Conservation (phyloP, 1,140 invertebrate species). For the Apis laboriosa region DNA sequence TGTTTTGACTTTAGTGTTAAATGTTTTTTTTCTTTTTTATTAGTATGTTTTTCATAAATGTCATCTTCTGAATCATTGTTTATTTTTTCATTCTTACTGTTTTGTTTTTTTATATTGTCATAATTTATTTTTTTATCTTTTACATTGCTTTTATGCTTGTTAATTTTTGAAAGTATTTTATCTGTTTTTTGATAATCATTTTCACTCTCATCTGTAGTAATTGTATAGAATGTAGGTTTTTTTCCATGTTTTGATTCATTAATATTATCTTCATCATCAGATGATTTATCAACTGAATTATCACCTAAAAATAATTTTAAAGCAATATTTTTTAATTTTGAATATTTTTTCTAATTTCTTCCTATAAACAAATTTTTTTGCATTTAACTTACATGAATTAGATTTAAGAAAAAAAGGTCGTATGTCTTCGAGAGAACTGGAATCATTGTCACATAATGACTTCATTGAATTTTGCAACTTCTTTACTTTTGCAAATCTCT, state of each 20-base stretch:
- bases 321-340: background rate
- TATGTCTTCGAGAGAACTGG: background rate
- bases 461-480: slow-evolving; percentile 4
- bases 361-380: background rate
- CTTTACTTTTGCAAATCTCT: slow-evolving; percentile 9
- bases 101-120: background rate
- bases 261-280: background rate
- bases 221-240: background rate
- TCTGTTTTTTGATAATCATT: background rate
- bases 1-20: background rate
- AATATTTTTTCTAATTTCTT: background rate
- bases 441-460: slow-evolving; percentile 52
- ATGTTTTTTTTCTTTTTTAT: background rate
- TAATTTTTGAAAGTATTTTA: background rate
- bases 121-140: background rate
- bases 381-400: background rate
- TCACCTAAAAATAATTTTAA: background rate
- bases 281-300: background rate
- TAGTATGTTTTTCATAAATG: background rate
- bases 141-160: background rate
- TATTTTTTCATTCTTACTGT: background rate
- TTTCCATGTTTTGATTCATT: background rate
- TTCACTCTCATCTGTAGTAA: background rate
- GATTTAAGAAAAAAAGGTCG: background rate
- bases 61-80: background rate